Conservation (phyloP, 23 tunicate genomes). For the Ciona savignyi region DNA sequence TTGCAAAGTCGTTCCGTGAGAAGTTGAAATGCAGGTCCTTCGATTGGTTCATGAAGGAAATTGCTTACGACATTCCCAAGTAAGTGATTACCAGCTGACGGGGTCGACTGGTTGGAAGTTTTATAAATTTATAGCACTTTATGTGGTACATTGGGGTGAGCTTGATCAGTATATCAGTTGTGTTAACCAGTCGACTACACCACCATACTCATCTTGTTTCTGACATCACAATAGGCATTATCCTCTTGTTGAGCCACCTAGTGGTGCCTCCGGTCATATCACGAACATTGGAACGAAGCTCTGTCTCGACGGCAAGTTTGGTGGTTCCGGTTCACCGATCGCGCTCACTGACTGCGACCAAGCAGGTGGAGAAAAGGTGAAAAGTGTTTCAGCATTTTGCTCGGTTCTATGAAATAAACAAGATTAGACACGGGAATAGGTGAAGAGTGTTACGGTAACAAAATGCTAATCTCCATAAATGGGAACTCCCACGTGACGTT, state of each 20-base stretch:
- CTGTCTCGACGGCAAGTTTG: conserved; percentile 74
- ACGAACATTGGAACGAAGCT: conserved; percentile 53
- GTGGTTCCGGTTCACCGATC: conserved; percentile 84
- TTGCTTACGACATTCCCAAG: conserved; percentile 95
- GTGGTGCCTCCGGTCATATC: conserved; percentile 78
- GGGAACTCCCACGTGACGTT: too few species aligned
- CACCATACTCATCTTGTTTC: too few species aligned
- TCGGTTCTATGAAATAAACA: neutral
- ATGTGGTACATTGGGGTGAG: too few species aligned
- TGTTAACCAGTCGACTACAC: too few species aligned
- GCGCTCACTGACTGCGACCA: conserved; percentile 46
- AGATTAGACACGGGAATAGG: too few species aligned
- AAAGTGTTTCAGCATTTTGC: too few species aligned
- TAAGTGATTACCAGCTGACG: too few species aligned
- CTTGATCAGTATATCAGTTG: too few species aligned
- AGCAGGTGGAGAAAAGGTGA: conserved; percentile 40
- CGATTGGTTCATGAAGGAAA: conserved; percentile 94
- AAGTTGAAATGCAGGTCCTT: conserved; percentile 77
- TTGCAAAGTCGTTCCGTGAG: conserved; percentile 30
- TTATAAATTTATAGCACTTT: too few species aligned
- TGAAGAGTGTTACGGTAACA: too few species aligned
- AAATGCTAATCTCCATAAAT: too few species aligned
- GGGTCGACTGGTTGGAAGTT: too few species aligned
- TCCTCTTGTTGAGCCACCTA: conserved; percentile 75
- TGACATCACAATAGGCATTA: conserved; percentile 41